Conservation (phyloP, 2,888 invertebrate genomes). For the Loripinus fragilis region DNA sequence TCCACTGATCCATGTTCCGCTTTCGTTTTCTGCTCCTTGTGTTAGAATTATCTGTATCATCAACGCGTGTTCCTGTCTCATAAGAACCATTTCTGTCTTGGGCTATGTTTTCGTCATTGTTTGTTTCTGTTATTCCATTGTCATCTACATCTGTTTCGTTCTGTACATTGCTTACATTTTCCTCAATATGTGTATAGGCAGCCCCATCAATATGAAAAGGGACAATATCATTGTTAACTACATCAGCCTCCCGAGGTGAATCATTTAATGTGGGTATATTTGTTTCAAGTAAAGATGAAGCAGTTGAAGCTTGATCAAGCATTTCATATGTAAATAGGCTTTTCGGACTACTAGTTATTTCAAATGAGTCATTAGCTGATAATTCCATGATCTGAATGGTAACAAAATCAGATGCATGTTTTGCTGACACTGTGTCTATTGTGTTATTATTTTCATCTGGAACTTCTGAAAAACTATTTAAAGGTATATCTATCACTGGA, state of each 20-base stretch:
- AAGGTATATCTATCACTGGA: background rate
- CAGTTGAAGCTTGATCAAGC: too few relatives aligned
- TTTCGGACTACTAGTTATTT: background rate
- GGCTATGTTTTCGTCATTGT: too few relatives aligned
- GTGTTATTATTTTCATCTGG: background rate
- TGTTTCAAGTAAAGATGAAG: too few relatives aligned
- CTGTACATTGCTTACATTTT: too few relatives aligned
- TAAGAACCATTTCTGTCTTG: background rate
- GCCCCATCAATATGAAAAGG: too few relatives aligned
- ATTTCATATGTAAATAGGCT: background rate
- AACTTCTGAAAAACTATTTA: background rate
- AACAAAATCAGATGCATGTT: background rate
- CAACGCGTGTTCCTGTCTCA: background rate
- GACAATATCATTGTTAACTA: too few relatives aligned
- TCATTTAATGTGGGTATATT: too few relatives aligned
- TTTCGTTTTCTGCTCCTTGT: conserved; percentile 6
- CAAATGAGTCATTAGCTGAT: background rate
- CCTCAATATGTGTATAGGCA: too few relatives aligned
- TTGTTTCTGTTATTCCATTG: too few relatives aligned
- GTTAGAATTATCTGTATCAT: too few relatives aligned
- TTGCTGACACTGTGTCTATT: background rate
- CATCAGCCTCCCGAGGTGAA: too few relatives aligned
- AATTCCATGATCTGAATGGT: background rate
- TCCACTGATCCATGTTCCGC: background rate
- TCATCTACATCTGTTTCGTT: too few relatives aligned